Base-by-base conservation (phyloP, 2,797 vertebrate genomes). In the Enteromius mattozi region DNA sequence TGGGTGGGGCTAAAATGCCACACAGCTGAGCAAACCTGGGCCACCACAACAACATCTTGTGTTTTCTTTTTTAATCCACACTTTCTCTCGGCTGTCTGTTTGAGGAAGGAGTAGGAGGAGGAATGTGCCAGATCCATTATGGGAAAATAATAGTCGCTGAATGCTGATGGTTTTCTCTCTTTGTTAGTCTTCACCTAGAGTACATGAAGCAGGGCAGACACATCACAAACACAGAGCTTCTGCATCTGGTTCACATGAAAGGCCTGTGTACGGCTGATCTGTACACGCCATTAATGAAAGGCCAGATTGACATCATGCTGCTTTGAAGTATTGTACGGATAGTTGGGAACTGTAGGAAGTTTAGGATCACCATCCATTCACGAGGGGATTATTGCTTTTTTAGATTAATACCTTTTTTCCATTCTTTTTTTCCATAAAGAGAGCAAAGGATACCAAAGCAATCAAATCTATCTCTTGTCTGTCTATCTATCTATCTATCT, bases 21-120 rank as follows among this genome's bases (percentile, higher is more conserved):
- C 93, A 91, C 95, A 95, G 95, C 94, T 96, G 94, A 95, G 94
- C 93, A 96, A 95, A 95, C 93, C 93, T 92, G 83, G 88, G 85
- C 86, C 86, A 91, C 92, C 92, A 92, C 90, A 92, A 92, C 93
- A 93, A 94, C 92, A 95, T 90, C 82, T 85, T 90, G 81, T 94
- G 91, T 94, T 94, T 94, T 93, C 90, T 91, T 92, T 93, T 91
- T 86, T 94, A 94, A 95, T 95, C 94, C 94, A 78, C 87, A 91
- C 92, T 91, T 92, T 90, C 91, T 92, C 93, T 93, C 83, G 91
- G 78, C 88, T 89, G 88, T 87, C 76, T 86, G 91, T 83, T 84
- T 78, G 85, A 85, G 83, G 83, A 88, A 89, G 76, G 81, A 76
- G 87, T 84, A 80, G 89, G 85, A 84, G 85, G 86, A 81, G 85